phyloP scores from a whole-genome alignment of 2,888 invertebrate genomes.

The Drosophila subquinaria region DNA sequence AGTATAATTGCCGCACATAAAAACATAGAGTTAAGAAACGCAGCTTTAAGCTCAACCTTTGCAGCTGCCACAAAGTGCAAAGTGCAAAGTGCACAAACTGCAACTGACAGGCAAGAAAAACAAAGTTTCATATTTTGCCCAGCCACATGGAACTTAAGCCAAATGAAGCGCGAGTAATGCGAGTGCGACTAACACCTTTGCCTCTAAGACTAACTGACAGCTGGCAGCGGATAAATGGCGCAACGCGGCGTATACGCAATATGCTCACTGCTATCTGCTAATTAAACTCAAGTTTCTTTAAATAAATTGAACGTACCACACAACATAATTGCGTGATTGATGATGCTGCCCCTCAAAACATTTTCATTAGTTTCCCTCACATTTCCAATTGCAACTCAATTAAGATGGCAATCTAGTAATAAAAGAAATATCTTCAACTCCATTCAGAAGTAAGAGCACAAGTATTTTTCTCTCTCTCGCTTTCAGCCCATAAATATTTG shows the following conservation, averaged over 20 bases:
- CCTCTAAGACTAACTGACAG: conserved; percentile 32
- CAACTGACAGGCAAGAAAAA: conserved; percentile 28
- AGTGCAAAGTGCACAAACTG: conserved; percentile 25
- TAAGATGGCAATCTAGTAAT: conserved; percentile 69
- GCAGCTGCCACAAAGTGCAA: conserved; percentile 11
- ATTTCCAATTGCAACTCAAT: conserved; percentile 75
- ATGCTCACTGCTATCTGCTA: conserved; percentile 10
- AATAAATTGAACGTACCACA: conserved; percentile 35
- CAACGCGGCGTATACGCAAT: conserved; percentile 53
- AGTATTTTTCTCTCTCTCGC: conserved; percentile 6
- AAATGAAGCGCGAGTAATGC: conserved; percentile 58
- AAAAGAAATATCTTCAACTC: conserved; percentile 52
- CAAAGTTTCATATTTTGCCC: conserved; percentile 49
- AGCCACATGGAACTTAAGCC: conserved; percentile 46
- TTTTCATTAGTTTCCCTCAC: conserved; percentile 23
- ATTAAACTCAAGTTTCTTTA: conserved; percentile 38
- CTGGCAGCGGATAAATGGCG: conserved; percentile 6
- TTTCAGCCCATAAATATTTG: conserved; percentile 44
- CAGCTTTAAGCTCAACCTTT: conserved; percentile 45
- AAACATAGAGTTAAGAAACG: conserved; percentile 37
- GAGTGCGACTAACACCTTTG: conserved; percentile 40
- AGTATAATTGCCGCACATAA: conserved; percentile 63
- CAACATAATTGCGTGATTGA: conserved; percentile 63
- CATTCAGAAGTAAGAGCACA: conserved; percentile 17
- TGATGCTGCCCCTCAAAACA: conserved; percentile 37